phyloP scores from a whole-genome alignment of 2,888 invertebrate genomes.

The Augiades crinisus region DNA sequence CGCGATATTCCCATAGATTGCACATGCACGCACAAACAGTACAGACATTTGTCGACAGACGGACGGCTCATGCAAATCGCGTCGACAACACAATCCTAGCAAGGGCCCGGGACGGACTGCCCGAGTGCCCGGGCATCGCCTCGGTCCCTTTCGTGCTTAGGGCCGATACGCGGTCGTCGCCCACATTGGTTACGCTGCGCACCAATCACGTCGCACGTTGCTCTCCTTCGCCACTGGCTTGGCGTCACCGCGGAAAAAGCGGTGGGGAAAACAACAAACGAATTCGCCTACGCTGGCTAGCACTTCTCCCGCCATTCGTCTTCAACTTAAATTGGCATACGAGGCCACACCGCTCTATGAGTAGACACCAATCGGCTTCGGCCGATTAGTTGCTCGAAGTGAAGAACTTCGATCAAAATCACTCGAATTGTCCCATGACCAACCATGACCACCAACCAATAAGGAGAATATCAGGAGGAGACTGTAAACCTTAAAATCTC shows the following conservation, averaged over 20 bases:
- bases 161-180: slow-evolving; percentile 48
- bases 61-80: slow-evolving; percentile 47
- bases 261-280: slow-evolving; percentile 66
- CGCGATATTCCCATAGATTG: slow-evolving; percentile 44
- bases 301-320: slow-evolving; percentile 56
- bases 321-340: slow-evolving; percentile 52
- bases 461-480: too few relatives aligned
- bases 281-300: slow-evolving; percentile 50
- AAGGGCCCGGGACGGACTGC: slow-evolving; percentile 72
- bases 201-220: slow-evolving; percentile 53
- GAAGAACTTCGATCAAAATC: slow-evolving; percentile 26
- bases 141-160: slow-evolving; percentile 68
- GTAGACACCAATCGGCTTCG: slow-evolving; percentile 56
- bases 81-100: slow-evolving; percentile 54
- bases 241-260: slow-evolving; percentile 55
- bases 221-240: slow-evolving; percentile 54
- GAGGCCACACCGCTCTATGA: slow-evolving; percentile 58
- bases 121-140: slow-evolving; percentile 47
- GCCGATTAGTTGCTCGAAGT: slow-evolving; percentile 39
- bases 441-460: not conserved
- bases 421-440: not conserved
- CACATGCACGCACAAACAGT: slow-evolving; percentile 51
- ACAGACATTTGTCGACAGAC: slow-evolving; percentile 56
- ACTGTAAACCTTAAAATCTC: not conserved
- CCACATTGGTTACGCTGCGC: slow-evolving; percentile 54